Percentiles rank a stretch among this genome's conserved stretches.
These are phyloP conservation scores for Leptosomus discolor DNA, from an alignment of 2,113 vertebrate species.

Conservation along the genomic window DNA sequence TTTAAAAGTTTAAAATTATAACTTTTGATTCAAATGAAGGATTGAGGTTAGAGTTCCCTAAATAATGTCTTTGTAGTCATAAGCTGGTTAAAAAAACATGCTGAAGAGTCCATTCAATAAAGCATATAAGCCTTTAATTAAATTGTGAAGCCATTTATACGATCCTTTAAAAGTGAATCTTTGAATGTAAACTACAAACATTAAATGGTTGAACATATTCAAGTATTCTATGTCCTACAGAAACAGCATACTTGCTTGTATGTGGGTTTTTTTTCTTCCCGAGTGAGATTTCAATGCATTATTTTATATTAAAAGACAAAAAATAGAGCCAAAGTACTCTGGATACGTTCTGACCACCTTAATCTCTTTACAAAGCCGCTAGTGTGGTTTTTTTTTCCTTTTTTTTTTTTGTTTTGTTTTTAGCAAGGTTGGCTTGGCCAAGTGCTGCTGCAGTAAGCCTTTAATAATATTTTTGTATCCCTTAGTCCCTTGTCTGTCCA, in stretches of 20 bases:
- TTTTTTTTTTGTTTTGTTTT: neutral
- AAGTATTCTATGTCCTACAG: neutral
- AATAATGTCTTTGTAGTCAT: neutral
- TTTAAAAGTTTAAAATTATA: constrained; percentile 8
- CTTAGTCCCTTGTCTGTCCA: neutral
- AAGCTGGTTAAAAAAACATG: neutral
- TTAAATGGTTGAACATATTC: neutral
- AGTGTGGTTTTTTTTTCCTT: neutral
- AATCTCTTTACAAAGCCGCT: neutral
- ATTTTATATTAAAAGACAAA: neutral
- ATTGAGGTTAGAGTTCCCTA: constrained; percentile 33
- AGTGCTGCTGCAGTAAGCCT: neutral
- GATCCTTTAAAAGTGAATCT: neutral
- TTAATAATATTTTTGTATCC: neutral
- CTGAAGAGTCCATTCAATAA: neutral
- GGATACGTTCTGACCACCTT: neutral
- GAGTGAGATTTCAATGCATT: neutral
- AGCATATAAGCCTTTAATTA: constrained; percentile 10
- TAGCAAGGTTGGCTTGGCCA: neutral
- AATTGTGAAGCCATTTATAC: neutral
- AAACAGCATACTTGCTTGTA: neutral
- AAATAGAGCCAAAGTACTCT: neutral
- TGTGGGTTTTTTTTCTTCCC: neutral
- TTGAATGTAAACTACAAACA: neutral
- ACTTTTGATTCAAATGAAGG: neutral